Evolutionary conservation across 2,113 vertebrate genomes (phyloP).

Genomic region (Mormyrus iriodes): DNA sequence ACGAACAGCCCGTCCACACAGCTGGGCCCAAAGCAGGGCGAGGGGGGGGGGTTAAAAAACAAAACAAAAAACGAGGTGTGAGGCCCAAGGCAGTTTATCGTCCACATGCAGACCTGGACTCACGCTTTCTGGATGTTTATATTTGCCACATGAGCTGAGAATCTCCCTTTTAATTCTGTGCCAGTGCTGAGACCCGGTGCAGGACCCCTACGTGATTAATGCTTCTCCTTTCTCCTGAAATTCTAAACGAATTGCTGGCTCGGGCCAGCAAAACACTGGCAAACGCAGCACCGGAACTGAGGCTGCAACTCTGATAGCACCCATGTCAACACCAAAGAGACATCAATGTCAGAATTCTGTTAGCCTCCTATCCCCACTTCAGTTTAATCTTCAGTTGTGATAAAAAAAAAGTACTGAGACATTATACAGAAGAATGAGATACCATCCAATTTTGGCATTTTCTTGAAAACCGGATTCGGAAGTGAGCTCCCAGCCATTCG

Average conservation of each 20-base stretch:
- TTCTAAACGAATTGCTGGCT: neutral
- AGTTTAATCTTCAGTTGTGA: neutral
- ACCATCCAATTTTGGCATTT: neutral
- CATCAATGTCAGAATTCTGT: constrained; percentile 8
- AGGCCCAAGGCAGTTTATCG: constrained; percentile 20
- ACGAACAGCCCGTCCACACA: no score
- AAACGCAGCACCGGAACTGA: neutral
- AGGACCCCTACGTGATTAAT: constrained; percentile 24
- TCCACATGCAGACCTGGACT: constrained; percentile 11
- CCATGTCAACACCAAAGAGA: neutral
- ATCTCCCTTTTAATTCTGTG: constrained; percentile 24
- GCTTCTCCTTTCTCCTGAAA: constrained; percentile 20
- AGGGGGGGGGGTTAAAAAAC: constrained; percentile 12
- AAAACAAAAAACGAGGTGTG: neutral
- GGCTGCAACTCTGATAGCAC: neutral
- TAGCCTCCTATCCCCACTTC: neutral
- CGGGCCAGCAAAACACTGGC: neutral
- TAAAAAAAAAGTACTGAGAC: neutral
- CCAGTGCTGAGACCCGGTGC: constrained; percentile 15
- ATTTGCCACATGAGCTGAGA: constrained; percentile 16
- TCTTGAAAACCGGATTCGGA: neutral
- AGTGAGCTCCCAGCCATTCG: neutral
- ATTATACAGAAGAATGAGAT: neutral
- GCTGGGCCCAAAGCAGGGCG: neutral
- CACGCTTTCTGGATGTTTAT: constrained; percentile 22